phyloP scores from a whole-genome alignment of 2,113 vertebrate genomes.

The Tamias sibiricus region DNA sequence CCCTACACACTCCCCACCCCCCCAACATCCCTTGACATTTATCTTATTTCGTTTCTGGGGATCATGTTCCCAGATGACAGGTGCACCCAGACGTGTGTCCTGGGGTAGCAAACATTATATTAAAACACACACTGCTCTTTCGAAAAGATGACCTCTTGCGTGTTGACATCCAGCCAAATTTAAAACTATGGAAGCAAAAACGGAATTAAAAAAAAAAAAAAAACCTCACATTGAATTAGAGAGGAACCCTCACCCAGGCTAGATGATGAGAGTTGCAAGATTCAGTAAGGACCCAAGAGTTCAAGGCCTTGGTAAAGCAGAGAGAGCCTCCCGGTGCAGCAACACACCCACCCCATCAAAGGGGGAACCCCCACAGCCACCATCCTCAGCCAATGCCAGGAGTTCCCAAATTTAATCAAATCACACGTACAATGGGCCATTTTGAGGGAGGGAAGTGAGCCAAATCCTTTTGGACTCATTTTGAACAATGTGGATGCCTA shows the following conservation, averaged over 20 bases:
- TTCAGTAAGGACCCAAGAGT: neutral
- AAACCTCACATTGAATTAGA: neutral
- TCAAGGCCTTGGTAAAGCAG: slow-evolving; percentile 1
- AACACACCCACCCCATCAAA: neutral
- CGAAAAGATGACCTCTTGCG: neutral
- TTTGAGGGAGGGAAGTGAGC: neutral
- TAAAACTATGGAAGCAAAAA: neutral
- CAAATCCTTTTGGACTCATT: neutral
- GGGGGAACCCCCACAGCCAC: neutral
- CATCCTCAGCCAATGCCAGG: slow-evolving; percentile 11
- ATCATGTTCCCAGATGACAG: slow-evolving; percentile 64
- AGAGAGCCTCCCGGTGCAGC: neutral
- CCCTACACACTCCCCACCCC: neutral
- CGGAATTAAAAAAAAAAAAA: neutral
- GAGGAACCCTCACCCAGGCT: neutral
- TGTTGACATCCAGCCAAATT: neutral
- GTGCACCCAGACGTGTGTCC: neutral
- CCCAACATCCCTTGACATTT: neutral
- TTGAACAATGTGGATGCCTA: neutral
- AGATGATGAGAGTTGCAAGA: neutral
- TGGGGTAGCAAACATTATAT: neutral
- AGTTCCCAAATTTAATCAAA: slow-evolving; percentile 46
- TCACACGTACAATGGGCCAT: neutral
- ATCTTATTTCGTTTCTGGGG: slow-evolving; percentile 42
- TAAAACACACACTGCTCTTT: neutral